These are phyloP conservation scores for Romanomermis culicivorax DNA, from an alignment of 2,888 invertebrate species.

Conservation along the genomic window DNA sequence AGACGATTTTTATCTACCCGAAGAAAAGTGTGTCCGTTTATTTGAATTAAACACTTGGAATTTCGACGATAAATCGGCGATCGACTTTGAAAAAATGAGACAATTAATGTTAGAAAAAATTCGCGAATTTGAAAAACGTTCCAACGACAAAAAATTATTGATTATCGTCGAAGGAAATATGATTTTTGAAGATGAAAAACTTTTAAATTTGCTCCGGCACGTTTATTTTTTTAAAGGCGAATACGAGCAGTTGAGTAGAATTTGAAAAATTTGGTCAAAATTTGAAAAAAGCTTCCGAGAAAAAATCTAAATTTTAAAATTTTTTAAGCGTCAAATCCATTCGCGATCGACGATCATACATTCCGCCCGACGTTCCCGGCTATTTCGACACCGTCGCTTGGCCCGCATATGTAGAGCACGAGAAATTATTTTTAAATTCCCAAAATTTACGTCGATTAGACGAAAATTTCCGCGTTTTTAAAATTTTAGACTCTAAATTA, in stretches of 20 bases:
- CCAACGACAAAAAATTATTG: neutral
- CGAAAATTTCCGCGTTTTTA: neutral
- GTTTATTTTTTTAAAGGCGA: neutral
- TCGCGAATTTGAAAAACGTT: neutral
- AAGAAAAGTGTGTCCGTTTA: neutral
- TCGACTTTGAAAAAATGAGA: neutral
- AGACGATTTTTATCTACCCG: neutral
- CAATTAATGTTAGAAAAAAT: neutral
- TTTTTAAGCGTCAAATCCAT: neutral
- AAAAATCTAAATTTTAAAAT: neutral
- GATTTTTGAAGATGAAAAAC: neutral
- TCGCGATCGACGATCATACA: neutral
- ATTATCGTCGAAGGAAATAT: neutral
- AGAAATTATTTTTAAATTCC: no score
- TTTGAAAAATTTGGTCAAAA: neutral
- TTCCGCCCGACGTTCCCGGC: constrained; percentile 4
- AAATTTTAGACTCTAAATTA: neutral
- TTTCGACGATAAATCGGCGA: neutral
- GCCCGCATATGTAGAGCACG: constrained; percentile 6
- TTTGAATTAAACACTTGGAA: neutral
- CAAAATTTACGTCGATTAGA: neutral
- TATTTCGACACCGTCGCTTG: constrained; percentile 4
- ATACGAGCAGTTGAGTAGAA: no score
- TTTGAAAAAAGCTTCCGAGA: neutral
- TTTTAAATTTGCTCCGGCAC: neutral